Evolutionary conservation across 2,888 invertebrate species (phyloP).

Genomic region (Drosophila limbata): DNA sequence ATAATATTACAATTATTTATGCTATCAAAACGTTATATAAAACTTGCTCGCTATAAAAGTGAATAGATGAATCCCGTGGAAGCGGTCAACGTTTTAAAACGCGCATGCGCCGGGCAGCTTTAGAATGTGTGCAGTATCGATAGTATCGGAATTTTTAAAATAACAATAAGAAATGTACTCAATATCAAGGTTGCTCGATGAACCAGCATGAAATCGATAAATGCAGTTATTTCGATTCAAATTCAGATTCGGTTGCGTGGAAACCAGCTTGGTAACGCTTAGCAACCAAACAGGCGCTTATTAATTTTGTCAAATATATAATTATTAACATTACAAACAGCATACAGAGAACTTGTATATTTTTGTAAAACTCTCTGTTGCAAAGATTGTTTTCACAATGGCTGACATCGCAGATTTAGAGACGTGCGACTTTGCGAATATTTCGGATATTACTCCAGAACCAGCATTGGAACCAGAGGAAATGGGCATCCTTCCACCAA

Average conservation of each 20-base stretch:
- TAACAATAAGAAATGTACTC: not conserved
- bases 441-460: slow-evolving; percentile 27
- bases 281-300: slow-evolving; percentile 22
- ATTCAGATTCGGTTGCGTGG: slow-evolving; percentile 1
- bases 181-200: not conserved
- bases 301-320: slow-evolving; percentile 17
- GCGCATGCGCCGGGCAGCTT: too few species aligned
- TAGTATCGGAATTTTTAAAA: not conserved
- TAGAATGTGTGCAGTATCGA: slow-evolving; percentile 7
- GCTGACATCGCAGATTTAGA: slow-evolving; percentile 32
- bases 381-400: slow-evolving; percentile 34
- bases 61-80: slow-evolving; percentile 15
- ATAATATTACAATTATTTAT: slow-evolving; percentile 19
- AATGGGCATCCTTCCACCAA: slow-evolving; percentile 87
- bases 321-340: not conserved
- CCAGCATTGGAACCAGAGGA: slow-evolving; percentile 44
- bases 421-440: slow-evolving; percentile 52
- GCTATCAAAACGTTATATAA: slow-evolving; percentile 21
- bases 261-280: slow-evolving; percentile 9
- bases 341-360: slow-evolving; percentile 9
- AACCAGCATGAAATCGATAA: not conserved
- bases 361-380: not conserved
- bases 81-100: not conserved
- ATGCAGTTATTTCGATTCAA: not conserved
- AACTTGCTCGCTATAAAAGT: slow-evolving; percentile 19